These are phyloP conservation scores for Neopelma chrysocephalum DNA, from an alignment of 2,797 vertebrate genomes.

Conservation along the genomic window DNA sequence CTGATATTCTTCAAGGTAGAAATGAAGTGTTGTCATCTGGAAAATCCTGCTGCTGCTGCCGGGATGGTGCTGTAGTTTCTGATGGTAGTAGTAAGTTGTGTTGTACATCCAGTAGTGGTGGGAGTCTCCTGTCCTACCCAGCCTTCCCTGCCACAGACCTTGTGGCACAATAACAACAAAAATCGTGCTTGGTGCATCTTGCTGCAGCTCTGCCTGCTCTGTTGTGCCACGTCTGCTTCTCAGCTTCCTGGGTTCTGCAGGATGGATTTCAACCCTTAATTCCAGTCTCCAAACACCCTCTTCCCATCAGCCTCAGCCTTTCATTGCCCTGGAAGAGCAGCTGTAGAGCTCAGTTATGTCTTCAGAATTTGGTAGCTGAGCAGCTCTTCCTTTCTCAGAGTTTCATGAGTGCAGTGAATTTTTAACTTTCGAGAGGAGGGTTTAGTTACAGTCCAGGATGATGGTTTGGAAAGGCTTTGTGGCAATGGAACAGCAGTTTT, in stretches of 20 bases:
- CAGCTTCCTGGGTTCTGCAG: neutral
- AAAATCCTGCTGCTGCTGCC: neutral
- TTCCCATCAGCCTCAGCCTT: neutral
- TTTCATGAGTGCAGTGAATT: neutral
- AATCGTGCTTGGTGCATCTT: neutral
- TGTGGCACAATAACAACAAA: neutral
- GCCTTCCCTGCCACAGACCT: neutral
- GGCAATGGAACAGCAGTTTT: neutral
- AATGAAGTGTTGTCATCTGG: neutral
- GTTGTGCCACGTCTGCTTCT: neutral
- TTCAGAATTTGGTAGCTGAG: neutral
- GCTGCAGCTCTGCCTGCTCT: neutral
- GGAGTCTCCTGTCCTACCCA: neutral
- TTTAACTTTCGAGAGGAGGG: neutral
- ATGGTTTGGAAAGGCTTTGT: neutral
- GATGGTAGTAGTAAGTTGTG: neutral
- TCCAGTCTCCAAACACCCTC: neutral
- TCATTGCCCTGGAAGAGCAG: neutral
- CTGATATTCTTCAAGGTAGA: neutral
- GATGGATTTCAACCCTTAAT: neutral
- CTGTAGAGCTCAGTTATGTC: neutral
- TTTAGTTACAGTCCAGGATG: neutral
- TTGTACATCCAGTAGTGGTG: rapidly evolving
- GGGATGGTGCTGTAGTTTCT: neutral
- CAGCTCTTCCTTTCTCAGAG: neutral